These are phyloP conservation scores for Cepphus grylle DNA, from an alignment of 2,113 vertebrate genomes.

Conservation along the genomic window DNA sequence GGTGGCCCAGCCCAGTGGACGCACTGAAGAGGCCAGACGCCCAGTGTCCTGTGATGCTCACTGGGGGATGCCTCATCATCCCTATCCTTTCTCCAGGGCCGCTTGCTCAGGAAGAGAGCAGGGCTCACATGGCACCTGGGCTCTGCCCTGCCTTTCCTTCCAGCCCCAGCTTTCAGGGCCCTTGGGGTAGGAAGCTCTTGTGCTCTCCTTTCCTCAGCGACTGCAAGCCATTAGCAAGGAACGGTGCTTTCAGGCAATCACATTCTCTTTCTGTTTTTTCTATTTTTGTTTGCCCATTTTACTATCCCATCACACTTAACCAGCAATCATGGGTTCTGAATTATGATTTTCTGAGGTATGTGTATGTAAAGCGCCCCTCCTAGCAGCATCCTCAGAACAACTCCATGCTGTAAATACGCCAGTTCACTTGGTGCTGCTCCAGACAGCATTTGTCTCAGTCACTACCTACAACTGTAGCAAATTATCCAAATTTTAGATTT, in stretches of 20 bases:
- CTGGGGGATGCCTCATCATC: not conserved
- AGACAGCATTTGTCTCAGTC: not conserved
- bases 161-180: not conserved
- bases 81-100: not conserved
- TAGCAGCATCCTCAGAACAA: not conserved
- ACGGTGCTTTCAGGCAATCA: not conserved
- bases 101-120: not conserved
- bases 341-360: not conserved
- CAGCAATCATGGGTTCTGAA: not conserved
- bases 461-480: not conserved
- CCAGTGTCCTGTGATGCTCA: not conserved
- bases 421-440: not conserved
- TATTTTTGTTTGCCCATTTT: not conserved
- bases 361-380: not conserved
- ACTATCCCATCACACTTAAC: not conserved
- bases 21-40: not conserved
- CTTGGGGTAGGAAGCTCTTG: not conserved
- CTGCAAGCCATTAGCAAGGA: not conserved
- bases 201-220: not conserved
- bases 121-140: rapidly evolving
- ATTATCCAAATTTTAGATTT: not conserved
- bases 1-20: not conserved
- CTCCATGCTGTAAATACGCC: not conserved
- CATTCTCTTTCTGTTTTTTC: not conserved
- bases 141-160: not conserved